Base-by-base conservation (phyloP, 2,888 invertebrate species). In the Drosophila siamana region DNA sequence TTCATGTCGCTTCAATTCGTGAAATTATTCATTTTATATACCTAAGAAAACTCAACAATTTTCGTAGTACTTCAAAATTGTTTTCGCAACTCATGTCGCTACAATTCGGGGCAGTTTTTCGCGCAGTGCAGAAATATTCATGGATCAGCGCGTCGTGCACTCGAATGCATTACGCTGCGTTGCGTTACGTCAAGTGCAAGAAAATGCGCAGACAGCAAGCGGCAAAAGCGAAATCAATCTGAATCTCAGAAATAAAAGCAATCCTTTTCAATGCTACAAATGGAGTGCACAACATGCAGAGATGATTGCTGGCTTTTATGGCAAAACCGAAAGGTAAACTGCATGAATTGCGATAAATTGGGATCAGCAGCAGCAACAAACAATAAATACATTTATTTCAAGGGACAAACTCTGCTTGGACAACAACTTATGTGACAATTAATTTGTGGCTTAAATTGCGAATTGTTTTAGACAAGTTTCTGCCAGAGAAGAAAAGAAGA, bases 81-180 rank as follows among this genome's bases (percentile, higher is more conserved):
- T n/a, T n/a, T n/a, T n/a, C n/a, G n/a, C n/a, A n/a, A n/a, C n/a
- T n/a, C n/a, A n/a, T n/a, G n/a, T n/a, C n/a, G n/a, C n/a, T n/a
- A n/a, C n/a, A n/a, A n/a, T n/a, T n/a, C n/a, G n/a, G n/a, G n/a
- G n/a, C n/a, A n/a, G 24, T 1, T 28, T 28, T 28, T 7, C 9
- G 5, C 7, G 9, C 9, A 9, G 28, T 13, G 15, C 4, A 4
- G 16, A 19, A 28, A n/a, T 30, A 24, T 60, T 60, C 57, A 57
- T 40, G 19, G 28, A 40, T 47, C 50, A 57, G 57, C 22, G 57
- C 19, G 1, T 57, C 13, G 40, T 50, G 57, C 57, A 59, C 38
- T 50, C 19, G 3, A 24, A 11, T 55, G 44, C 44, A 55, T 22
- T 30, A 26, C 26, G 26, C 4, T 1, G 8, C 28, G 28, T 28